Percentiles rank a stretch among this genome's conserved stretches.
These are phyloP conservation scores for Cerastis rubricosa DNA, from an alignment of 2,888 invertebrate genomes.

Conservation along the genomic window DNA sequence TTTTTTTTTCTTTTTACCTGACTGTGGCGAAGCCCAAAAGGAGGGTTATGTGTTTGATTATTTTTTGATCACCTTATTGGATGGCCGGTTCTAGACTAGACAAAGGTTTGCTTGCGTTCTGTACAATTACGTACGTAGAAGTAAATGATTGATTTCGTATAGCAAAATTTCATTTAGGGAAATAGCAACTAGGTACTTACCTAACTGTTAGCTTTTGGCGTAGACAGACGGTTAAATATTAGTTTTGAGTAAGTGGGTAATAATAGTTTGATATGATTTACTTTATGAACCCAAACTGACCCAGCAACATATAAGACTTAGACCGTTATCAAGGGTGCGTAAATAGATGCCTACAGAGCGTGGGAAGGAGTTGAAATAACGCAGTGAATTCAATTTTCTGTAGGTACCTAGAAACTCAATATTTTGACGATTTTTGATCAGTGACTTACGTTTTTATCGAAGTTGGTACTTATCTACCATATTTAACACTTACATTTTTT, in stretches of 20 bases:
- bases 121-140: neutral
- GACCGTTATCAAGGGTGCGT: neutral
- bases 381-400: neutral
- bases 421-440: neutral
- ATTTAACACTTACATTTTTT: neutral
- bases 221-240: constrained; percentile 27
- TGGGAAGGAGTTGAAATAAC: constrained; percentile 2
- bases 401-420: neutral
- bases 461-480: neutral
- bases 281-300: neutral
- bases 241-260: constrained; percentile 6
- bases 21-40: neutral
- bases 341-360: constrained; percentile 1
- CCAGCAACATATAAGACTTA: neutral
- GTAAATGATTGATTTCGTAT: neutral
- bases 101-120: neutral
- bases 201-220: neutral
- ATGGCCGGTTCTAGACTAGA: neutral
- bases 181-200: neutral
- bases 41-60: neutral
- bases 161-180: neutral
- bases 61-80: neutral
- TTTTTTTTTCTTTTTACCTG: neutral
- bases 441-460: neutral
- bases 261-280: constrained; percentile 9